Percentiles rank a stretch among this genome's conserved stretches.
These are phyloP conservation scores for Phalacrocorax pelagicus DNA, from an alignment of 2,113 vertebrate species.

Conservation along the genomic window DNA sequence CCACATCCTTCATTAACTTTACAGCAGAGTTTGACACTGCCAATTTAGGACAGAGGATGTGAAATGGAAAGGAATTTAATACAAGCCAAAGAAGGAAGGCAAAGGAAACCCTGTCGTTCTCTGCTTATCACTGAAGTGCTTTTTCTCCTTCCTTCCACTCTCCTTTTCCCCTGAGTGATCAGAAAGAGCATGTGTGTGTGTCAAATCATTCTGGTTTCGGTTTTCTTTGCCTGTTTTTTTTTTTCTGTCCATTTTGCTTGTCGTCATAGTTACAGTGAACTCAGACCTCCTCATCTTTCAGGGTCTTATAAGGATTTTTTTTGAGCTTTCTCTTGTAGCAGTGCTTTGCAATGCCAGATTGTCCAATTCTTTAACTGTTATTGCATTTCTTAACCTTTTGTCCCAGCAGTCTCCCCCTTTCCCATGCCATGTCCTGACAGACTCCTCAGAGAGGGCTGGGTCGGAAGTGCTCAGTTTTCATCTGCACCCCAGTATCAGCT, in stretches of 20 bases:
- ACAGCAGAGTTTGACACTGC: conserved; percentile 24
- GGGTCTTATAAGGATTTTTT: conserved; percentile 15
- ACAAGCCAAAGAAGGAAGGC: background rate
- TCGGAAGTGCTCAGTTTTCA: background rate
- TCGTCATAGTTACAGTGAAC: conserved; percentile 51
- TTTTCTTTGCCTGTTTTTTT: conserved; percentile 22
- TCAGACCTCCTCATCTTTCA: background rate
- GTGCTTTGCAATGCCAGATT: background rate
- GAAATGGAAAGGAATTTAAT: conserved; percentile 51
- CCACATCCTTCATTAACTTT: conserved; percentile 48
- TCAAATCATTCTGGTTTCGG: conserved; percentile 17
- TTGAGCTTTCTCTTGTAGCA: background rate
- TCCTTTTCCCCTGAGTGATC: conserved; percentile 23
- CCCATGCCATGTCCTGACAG: background rate
- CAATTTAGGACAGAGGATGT: background rate
- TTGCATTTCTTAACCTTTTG: background rate
- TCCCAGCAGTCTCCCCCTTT: background rate
- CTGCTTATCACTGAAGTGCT: background rate
- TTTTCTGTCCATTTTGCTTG: conserved; percentile 32
- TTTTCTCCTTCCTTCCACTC: background rate
- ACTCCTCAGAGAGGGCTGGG: background rate
- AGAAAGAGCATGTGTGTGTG: conserved; percentile 2
- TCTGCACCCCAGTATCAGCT: background rate
- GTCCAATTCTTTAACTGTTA: background rate
- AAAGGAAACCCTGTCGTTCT: background rate